Percentiles rank a stretch among this genome's conserved stretches.
Evolutionary conservation across 2,888 invertebrate genomes (phyloP).

Genomic region (Sicus ferrugineus): DNA sequence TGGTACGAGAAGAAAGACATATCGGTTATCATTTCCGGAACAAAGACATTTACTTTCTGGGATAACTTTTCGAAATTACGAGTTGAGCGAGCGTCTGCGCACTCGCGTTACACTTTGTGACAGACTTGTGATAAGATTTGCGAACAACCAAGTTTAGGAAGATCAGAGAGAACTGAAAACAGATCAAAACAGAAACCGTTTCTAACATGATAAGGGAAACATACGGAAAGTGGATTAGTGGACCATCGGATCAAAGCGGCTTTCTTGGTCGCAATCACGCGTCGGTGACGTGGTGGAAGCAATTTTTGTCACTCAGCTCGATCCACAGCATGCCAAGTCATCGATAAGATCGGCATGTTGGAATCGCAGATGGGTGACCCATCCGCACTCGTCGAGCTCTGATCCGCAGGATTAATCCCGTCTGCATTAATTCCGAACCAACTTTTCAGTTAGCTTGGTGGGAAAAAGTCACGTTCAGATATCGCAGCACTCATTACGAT

Average conservation of each 20-base stretch:
- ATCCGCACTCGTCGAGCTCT: no score
- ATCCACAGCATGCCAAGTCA: neutral
- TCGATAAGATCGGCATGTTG: neutral
- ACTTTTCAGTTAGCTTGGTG: no score
- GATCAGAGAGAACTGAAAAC: neutral
- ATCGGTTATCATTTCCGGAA: no score
- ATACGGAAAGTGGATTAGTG: constrained; percentile 6
- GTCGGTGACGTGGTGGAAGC: neutral
- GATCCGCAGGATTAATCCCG: no score
- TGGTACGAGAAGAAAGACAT: no score
- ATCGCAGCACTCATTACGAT: no score
- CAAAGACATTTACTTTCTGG: no score
- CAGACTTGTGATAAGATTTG: neutral
- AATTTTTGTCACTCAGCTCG: neutral
- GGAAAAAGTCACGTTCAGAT: no score
- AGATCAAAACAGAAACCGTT: constrained; percentile 1
- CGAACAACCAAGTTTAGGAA: no score
- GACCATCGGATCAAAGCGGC: neutral
- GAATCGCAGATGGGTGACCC: neutral
- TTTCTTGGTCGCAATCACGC: neutral
- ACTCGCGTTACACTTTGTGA: neutral
- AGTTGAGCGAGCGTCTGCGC: no score
- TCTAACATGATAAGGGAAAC: neutral
- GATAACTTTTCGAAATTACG: no score
- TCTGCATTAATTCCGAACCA: no score